Evolutionary conservation across 2,888 invertebrate species (phyloP).

Genomic region (Argyresthia goedartella): DNA sequence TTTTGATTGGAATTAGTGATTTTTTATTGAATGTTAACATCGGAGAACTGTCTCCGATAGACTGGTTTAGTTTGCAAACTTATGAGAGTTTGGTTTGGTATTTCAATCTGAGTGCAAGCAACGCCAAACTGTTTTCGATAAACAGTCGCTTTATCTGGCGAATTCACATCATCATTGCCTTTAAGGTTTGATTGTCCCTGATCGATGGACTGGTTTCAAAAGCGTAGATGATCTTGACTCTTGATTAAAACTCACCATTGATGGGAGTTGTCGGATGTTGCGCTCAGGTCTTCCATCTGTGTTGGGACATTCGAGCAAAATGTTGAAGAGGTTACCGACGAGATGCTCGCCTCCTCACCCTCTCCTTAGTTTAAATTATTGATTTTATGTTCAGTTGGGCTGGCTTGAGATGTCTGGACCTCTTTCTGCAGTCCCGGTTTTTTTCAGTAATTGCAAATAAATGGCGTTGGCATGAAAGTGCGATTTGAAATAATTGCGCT

Average conservation of each 20-base stretch:
- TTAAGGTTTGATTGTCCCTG: too few species aligned
- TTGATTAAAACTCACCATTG: slow-evolving; percentile 7
- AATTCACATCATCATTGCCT: too few species aligned
- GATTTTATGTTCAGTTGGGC: not conserved
- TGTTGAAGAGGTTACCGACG: slow-evolving; percentile 11
- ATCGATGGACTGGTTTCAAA: not conserved
- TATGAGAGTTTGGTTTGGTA: too few species aligned
- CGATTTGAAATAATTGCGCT: slow-evolving; percentile 4
- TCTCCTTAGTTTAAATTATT: slow-evolving; percentile 12
- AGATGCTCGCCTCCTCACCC: slow-evolving; percentile 11
- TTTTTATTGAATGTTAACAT: slow-evolving; percentile 17
- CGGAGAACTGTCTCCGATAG: slow-evolving; percentile 15
- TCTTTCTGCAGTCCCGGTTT: too few species aligned
- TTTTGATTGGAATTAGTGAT: too few species aligned
- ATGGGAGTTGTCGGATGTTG: slow-evolving; percentile 9
- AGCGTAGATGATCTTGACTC: not conserved
- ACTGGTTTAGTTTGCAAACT: too few species aligned
- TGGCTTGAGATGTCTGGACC: not conserved
- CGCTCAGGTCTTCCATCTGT: slow-evolving; percentile 8
- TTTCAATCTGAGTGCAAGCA: slow-evolving; percentile 17
- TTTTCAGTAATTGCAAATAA: not conserved
- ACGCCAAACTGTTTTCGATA: slow-evolving; percentile 13
- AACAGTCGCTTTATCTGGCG: slow-evolving; percentile 6
- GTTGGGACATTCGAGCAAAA: slow-evolving; percentile 5
- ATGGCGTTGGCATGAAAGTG: not conserved